Conservation (phyloP, 2,797 vertebrate genomes). For the Coilia nasus region DNA sequence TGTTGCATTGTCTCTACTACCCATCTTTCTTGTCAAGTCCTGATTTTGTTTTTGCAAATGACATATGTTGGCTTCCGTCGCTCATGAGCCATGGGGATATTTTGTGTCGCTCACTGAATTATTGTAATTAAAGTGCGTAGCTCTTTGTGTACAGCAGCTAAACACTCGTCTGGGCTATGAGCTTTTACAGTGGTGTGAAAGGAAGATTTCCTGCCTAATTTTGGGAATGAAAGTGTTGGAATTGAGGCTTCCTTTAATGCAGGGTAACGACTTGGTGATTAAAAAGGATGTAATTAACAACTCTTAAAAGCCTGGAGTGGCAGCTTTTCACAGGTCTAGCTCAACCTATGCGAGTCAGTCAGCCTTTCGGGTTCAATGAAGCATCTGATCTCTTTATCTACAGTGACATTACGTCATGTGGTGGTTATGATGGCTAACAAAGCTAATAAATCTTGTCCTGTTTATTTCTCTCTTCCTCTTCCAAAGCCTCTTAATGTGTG, state of each 20-base stretch:
- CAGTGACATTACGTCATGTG: background rate
- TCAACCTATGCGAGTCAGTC: background rate
- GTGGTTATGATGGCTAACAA: background rate
- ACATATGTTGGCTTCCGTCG: background rate
- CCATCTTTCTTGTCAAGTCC: background rate
- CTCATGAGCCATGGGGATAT: background rate
- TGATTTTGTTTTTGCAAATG: background rate
- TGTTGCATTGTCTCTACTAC: background rate
- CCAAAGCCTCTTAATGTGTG: background rate
- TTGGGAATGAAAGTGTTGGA: background rate
- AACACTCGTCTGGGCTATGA: background rate
- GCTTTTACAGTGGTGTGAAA: background rate
- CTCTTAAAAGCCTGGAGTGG: slow-evolving; percentile 1
- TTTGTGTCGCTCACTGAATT: background rate
- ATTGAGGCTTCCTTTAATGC: background rate
- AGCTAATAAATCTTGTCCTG: background rate
- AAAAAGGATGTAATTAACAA: slow-evolving; percentile 23
- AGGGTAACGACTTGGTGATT: slow-evolving; percentile 13
- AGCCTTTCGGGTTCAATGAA: background rate
- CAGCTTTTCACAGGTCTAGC: background rate
- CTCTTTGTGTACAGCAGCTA: background rate
- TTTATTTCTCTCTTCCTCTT: background rate
- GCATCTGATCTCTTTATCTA: background rate
- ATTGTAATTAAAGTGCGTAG: background rate
- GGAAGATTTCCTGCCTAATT: background rate